phyloP scores from a whole-genome alignment of 2,888 invertebrate genomes.

The Leptinotarsa tumamoca region DNA sequence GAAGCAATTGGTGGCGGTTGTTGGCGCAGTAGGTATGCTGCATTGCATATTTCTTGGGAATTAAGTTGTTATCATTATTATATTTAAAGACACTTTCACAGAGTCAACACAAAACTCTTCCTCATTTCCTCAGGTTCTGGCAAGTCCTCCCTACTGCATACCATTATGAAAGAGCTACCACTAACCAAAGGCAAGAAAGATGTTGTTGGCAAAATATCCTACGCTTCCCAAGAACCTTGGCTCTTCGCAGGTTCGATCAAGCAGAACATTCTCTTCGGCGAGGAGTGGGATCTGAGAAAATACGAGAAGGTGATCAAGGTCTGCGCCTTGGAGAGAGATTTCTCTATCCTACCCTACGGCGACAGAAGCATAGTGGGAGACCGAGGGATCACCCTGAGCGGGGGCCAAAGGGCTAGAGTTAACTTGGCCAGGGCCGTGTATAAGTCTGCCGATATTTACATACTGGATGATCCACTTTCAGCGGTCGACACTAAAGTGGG shows the following conservation, averaged over 20 bases:
- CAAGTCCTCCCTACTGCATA: conserved; percentile 77
- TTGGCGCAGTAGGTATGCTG: conserved; percentile 72
- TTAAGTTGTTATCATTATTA: no score
- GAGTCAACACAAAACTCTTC: no score
- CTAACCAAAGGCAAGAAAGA: conserved; percentile 72
- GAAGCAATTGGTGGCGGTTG: conserved; percentile 65
- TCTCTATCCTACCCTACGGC: conserved; percentile 77
- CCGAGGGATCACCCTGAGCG: conserved; percentile 80
- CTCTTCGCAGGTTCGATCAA: conserved; percentile 77
- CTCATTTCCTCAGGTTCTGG: conserved; percentile 66
- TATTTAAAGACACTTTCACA: no score
- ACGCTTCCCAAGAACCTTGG: conserved; percentile 87
- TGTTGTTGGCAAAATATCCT: conserved; percentile 75
- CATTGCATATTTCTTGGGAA: no score
- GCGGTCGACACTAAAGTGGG: conserved; percentile 86
- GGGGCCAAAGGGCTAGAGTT: conserved; percentile 85
- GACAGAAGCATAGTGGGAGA: conserved; percentile 84
- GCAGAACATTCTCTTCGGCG: conserved; percentile 85
- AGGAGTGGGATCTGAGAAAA: conserved; percentile 70
- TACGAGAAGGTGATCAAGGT: conserved; percentile 70
- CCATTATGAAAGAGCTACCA: conserved; percentile 79
- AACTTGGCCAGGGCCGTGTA: conserved; percentile 84
- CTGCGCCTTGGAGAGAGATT: conserved; percentile 76
- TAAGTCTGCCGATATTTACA: conserved; percentile 79
- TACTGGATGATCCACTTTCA: conserved; percentile 84